These are phyloP conservation scores for Oopsacas minuta DNA, from an alignment of 37 sponge, comb jelly and placozoan species.

Conservation along the genomic window DNA sequence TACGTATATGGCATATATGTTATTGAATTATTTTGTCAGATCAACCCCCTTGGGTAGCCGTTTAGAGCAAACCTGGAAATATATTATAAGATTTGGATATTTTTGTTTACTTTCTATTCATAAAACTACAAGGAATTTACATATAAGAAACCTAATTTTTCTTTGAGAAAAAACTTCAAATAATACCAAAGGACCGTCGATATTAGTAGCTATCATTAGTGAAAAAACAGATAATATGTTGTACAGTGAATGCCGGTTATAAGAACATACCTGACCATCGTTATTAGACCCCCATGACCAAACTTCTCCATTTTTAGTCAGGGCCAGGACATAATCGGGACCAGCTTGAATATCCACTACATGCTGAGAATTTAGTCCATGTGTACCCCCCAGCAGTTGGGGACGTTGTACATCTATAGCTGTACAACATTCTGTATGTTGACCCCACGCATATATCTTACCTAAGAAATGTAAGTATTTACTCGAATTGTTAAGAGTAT, in stretches of 20 bases:
- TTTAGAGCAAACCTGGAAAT: too few relatives aligned
- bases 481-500: not conserved
- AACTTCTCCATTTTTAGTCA: not conserved
- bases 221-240: too few relatives aligned
- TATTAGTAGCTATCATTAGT: too few relatives aligned
- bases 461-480: not conserved
- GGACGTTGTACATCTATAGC: not conserved
- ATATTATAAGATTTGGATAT: too few relatives aligned
- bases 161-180: too few relatives aligned
- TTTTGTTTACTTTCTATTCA: too few relatives aligned
- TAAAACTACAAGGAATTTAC: too few relatives aligned
- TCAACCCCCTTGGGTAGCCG: too few relatives aligned
- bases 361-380: not conserved
- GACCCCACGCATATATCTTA: constrained; percentile 1
- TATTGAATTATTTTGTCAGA: too few relatives aligned
- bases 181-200: too few relatives aligned
- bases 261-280: not conserved
- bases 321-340: not conserved
- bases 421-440: not conserved
- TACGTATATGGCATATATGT: too few relatives aligned
- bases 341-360: not conserved
- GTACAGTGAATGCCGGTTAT: not conserved
- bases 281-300: constrained; percentile 3
- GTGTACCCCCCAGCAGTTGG: not conserved
- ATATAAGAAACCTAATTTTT: too few relatives aligned